Percentiles rank a stretch among this genome's conserved stretches.
phyloP scores from a whole-genome alignment of 2,797 vertebrate species.

The Enteromius treurensis region DNA sequence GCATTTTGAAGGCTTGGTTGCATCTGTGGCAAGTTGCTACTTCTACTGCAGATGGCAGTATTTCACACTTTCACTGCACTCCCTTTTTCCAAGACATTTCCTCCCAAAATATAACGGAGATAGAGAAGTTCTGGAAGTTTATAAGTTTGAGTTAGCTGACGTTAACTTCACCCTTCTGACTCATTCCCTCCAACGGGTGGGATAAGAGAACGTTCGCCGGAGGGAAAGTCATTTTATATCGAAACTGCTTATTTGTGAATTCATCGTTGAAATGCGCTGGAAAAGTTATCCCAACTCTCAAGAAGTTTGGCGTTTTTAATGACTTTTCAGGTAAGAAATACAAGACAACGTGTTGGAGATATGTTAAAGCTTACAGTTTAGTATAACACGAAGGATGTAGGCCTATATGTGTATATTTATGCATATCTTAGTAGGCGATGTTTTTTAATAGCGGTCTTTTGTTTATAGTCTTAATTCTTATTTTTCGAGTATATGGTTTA shows the following conservation, averaged over 20 bases:
- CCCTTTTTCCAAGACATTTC: conserved; percentile 7
- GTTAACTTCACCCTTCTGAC: conserved; percentile 47
- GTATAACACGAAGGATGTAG: not conserved
- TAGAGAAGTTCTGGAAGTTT: conserved; percentile 19
- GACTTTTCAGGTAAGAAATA: conserved; percentile 31
- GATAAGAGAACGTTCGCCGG: conserved; percentile 21
- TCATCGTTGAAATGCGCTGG: not conserved
- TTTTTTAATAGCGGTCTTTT: not conserved
- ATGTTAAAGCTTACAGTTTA: not conserved
- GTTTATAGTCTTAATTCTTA: not conserved
- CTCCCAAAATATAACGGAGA: conserved; percentile 28
- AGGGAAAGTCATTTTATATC: not conserved
- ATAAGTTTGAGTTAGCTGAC: conserved; percentile 54
- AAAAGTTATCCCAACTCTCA: not conserved
- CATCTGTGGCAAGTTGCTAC: not conserved
- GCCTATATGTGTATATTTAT: not conserved
- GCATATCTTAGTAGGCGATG: not conserved
- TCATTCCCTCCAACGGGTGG: conserved; percentile 36
- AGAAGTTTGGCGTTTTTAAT: conserved; percentile 6
- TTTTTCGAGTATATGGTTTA: not conserved
- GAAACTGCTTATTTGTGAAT: not conserved
- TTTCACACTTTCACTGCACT: not conserved
- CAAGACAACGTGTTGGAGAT: not conserved
- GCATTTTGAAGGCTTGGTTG: not conserved
- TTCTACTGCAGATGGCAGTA: conserved; percentile 32